Conservation (phyloP, 2,797 vertebrate species). For the Enteromius thamalakanensis region DNA sequence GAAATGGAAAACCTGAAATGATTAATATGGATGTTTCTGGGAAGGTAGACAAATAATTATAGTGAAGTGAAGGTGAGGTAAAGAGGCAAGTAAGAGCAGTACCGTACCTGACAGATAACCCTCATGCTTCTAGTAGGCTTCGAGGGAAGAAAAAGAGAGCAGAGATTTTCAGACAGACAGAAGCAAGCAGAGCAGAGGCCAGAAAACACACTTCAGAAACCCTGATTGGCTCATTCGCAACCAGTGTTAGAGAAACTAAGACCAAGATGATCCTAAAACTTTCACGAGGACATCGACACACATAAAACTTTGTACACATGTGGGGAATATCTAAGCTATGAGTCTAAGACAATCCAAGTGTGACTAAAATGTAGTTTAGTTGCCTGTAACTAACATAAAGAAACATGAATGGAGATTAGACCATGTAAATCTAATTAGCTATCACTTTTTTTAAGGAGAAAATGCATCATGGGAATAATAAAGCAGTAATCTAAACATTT, state of each 20-base stretch:
- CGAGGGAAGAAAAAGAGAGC: slow-evolving; percentile 87
- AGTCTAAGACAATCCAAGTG: background rate
- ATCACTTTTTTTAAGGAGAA: background rate
- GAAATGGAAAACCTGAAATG: background rate
- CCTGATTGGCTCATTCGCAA: background rate
- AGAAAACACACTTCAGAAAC: slow-evolving; percentile 62
- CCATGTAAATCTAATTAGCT: background rate
- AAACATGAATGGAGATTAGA: slow-evolving; percentile 5
- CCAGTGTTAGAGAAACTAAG: slow-evolving; percentile 17
- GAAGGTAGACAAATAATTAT: slow-evolving; percentile 66
- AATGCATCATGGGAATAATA: background rate
- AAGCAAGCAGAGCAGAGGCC: slow-evolving; percentile 78
- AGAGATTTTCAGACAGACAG: slow-evolving; percentile 90
- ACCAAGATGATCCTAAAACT: slow-evolving; percentile 12
- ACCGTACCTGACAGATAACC: slow-evolving; percentile 99
- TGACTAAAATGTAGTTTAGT: slow-evolving; percentile 12
- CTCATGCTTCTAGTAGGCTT: slow-evolving; percentile 99
- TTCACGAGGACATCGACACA: slow-evolving; percentile 2
- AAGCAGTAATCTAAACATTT: background rate
- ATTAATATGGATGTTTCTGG: slow-evolving; percentile 57
- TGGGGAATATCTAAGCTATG: background rate
- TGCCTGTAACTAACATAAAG: background rate
- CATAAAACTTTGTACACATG: background rate
- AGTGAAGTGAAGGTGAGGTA: slow-evolving; percentile 72
- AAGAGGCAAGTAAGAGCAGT: slow-evolving; percentile 83